Percentiles rank a stretch among this genome's conserved stretches.
phyloP scores from a whole-genome alignment of 2,888 invertebrate genomes.

The Drosophila crucigera region DNA sequence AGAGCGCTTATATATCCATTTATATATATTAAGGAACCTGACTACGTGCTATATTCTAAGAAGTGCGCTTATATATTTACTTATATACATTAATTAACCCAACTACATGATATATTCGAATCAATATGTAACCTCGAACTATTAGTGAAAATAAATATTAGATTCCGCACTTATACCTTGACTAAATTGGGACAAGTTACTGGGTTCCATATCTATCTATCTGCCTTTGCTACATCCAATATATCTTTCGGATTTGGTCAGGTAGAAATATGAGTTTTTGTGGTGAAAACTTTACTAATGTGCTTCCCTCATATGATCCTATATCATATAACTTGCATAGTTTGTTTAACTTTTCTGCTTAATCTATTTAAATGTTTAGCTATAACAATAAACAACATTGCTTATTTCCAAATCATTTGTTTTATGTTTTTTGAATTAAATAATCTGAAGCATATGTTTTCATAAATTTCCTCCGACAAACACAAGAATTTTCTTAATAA shows the following conservation, averaged over 20 bases:
- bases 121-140: background rate
- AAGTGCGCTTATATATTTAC: background rate
- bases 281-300: too few relatives aligned
- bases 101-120: background rate
- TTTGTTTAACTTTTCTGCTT: background rate
- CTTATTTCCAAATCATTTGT: background rate
- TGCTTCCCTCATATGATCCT: too few relatives aligned
- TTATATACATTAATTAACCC: background rate
- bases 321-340: too few relatives aligned
- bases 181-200: background rate
- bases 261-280: too few relatives aligned
- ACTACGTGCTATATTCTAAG: background rate
- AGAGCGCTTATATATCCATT: background rate
- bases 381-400: accelerated
- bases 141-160: too few relatives aligned
- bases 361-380: background rate
- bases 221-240: accelerated
- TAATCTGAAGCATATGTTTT: background rate
- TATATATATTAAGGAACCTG: background rate
- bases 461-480: background rate
- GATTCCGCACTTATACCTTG: too few relatives aligned
- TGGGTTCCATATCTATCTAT: background rate
- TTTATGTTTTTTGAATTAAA: background rate
- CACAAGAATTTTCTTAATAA: background rate
- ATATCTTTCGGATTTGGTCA: accelerated